phyloP scores from a whole-genome alignment of 2,113 vertebrate genomes.

The Phasianus colchicus region DNA sequence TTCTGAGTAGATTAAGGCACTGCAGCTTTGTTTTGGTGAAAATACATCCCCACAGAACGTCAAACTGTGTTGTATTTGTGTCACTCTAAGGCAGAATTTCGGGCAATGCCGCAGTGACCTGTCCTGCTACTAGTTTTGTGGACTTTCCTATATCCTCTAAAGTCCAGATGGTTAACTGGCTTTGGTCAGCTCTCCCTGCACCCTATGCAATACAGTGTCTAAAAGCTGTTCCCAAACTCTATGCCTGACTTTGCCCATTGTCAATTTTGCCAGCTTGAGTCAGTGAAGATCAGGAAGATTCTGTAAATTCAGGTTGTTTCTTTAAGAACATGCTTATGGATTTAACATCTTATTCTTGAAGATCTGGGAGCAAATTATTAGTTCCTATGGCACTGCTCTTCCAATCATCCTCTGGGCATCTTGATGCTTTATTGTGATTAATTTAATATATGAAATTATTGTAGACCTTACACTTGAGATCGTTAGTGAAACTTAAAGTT shows the following conservation, averaged over 20 bases:
- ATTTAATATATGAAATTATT: not conserved
- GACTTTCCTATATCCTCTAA: not conserved
- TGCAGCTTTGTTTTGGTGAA: not conserved
- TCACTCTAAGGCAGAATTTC: not conserved
- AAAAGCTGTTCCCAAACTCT: not conserved
- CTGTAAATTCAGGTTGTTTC: not conserved
- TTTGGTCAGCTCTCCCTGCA: not conserved
- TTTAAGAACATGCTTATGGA: not conserved
- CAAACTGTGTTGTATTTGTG: not conserved
- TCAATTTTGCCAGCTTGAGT: not conserved
- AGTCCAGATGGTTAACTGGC: not conserved
- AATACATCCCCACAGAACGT: not conserved
- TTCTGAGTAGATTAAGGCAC: not conserved
- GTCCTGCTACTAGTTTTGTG: not conserved
- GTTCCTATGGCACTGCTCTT: not conserved
- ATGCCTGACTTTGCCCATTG: not conserved
- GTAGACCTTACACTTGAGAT: not conserved
- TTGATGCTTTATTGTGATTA: not conserved
- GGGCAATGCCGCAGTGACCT: not conserved
- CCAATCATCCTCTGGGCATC: not conserved
- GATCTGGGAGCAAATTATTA: not conserved
- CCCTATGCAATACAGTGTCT: rapidly evolving
- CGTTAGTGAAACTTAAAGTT: not conserved
- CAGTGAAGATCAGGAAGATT: not conserved
- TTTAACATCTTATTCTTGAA: not conserved